Evolutionary conservation across 2,888 invertebrate species (phyloP).

Genomic region (Plebejus melissa): DNA sequence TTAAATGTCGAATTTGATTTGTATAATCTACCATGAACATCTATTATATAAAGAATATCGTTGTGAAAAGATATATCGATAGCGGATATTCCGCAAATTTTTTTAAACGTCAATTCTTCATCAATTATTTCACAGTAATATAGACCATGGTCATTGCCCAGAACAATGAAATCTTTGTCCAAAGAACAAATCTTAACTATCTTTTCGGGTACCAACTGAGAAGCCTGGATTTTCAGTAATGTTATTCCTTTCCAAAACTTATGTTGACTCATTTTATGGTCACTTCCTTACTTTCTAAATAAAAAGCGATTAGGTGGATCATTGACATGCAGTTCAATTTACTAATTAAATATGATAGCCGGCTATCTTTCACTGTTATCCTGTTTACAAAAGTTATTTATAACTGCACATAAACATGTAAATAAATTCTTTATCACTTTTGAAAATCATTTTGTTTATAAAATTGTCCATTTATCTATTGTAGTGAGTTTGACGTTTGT

Average conservation of each 20-base stretch:
- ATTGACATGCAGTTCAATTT: slow-evolving; percentile 33
- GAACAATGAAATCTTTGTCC: slow-evolving; percentile 60
- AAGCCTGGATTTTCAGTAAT: slow-evolving; percentile 52
- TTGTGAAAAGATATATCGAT: slow-evolving; percentile 82
- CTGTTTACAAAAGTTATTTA: background rate
- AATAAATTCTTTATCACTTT: slow-evolving; percentile 11
- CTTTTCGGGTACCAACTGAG: slow-evolving; percentile 68
- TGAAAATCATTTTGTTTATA: slow-evolving; percentile 15
- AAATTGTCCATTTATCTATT: background rate
- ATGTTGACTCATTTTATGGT: slow-evolving; percentile 69
- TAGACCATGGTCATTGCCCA: slow-evolving; percentile 70
- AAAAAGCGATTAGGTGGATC: slow-evolving; percentile 36
- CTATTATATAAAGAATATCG: slow-evolving; percentile 80
- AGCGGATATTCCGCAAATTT: slow-evolving; percentile 74
- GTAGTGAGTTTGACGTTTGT: slow-evolving; percentile 27
- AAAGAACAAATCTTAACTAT: slow-evolving; percentile 67
- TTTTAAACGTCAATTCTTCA: slow-evolving; percentile 63
- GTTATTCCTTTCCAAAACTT: slow-evolving; percentile 71
- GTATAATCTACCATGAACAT: slow-evolving; percentile 80
- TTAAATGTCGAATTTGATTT: slow-evolving; percentile 77
- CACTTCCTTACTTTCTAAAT: slow-evolving; percentile 44
- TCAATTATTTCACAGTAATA: slow-evolving; percentile 63
- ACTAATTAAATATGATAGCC: background rate
- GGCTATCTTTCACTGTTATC: background rate
- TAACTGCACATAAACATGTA: background rate